Evolutionary conservation across 2,888 invertebrate genomes (phyloP), one percentile per base, ranked within the genome.

Genomic region (Machimus atricapillus): DNA sequence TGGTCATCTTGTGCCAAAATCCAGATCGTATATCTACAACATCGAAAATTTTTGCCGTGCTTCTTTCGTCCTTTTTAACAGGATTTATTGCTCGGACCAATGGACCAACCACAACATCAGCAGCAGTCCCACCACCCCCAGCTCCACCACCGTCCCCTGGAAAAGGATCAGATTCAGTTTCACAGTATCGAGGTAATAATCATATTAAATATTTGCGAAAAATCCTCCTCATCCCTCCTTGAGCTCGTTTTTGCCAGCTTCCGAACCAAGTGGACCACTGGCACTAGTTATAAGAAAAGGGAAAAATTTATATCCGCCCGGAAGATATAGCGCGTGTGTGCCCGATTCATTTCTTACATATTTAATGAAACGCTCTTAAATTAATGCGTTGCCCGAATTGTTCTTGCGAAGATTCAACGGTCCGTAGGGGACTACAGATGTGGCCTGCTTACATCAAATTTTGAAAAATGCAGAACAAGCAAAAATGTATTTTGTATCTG

Each of bases 1-100:
- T 88, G 88, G 87, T 88, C 87, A 87, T 88, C 77, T 87, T 86
- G 87, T 88, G 88, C 87, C 88, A 88, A 88, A 88, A 87, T 79
- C 88, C 88, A 85, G 88, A 88, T 88, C 86, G 87, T 82, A 88
- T 88, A 88, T 88, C 88, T 74, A 43, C 66, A 46, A 43, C 73
- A 86, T 34, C 31, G 73, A 79, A 86, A 77, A 74, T 86, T 37
- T 77, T 79, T 81, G 79, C 66, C 37, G 73, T 86, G 37, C 40
- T 86, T 14, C 31, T 86, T 19, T 81, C 73, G 73, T 86, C 79
- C 43, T 37, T 79, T 86, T 73, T 86, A 27, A 81, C 66, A 73
- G 86, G 56, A 86, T 81, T 79, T 86, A 81, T 86, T 4, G 73
- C 31, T 19, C 37, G 37, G 31, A 46, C 79, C 14, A 86, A 79